Evolutionary conservation across 2,797 vertebrate species (phyloP).

Genomic region (Tympanoctomys barrerae): DNA sequence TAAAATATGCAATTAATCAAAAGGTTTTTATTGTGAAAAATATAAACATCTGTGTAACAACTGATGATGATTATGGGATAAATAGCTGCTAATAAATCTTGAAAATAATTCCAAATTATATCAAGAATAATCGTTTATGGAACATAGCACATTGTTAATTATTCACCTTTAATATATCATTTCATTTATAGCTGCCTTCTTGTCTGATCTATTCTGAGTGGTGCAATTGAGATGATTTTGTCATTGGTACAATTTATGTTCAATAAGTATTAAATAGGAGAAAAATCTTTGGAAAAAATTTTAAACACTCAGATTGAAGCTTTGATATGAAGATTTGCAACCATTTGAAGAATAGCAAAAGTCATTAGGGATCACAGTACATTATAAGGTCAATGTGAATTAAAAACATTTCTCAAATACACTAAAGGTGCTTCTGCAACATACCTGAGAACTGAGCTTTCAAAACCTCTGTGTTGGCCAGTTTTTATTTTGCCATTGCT

Average conservation of each 20-base stretch:
- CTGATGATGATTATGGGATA: neutral
- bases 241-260: neutral
- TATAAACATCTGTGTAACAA: neutral
- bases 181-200: neutral
- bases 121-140: neutral
- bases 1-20: neutral
- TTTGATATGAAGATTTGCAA: slow-evolving; percentile 7
- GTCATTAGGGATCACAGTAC: neutral
- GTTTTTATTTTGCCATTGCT: neutral
- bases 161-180: neutral
- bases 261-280: slow-evolving; percentile 37
- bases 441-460: neutral
- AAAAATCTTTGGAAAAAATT: slow-evolving; percentile 11
- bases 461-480: neutral
- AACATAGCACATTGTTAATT: neutral
- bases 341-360: neutral
- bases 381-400: neutral
- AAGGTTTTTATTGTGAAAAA: neutral
- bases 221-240: slow-evolving; percentile 37
- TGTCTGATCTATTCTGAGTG: slow-evolving; percentile 26
- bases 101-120: neutral
- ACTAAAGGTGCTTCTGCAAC: neutral
- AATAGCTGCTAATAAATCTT: neutral
- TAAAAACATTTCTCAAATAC: slow-evolving; percentile 18
- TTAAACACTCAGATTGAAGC: slow-evolving; percentile 53